Evolutionary conservation across 2,113 vertebrate species (phyloP).

Genomic region (Lepisosteus oculatus): DNA sequence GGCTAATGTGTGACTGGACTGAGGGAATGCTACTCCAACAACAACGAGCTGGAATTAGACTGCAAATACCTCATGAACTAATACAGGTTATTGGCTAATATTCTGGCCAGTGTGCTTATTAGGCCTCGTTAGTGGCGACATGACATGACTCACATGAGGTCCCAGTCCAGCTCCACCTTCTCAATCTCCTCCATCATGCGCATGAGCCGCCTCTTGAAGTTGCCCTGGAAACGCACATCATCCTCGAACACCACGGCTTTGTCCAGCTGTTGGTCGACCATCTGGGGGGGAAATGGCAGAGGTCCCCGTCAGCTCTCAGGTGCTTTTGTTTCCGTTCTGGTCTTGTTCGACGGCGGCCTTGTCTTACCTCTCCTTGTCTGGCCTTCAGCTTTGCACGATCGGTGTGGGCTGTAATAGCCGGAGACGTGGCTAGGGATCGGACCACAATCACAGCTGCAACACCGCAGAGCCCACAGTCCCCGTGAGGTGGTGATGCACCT

Average conservation of each 20-base stretch:
- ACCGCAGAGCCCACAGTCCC: too few species aligned
- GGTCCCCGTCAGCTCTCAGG: neutral
- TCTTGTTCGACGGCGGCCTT: neutral
- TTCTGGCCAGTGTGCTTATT: neutral
- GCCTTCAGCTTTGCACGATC: too few species aligned
- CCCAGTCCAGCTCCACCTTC: constrained; percentile 76
- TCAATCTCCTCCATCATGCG: constrained; percentile 79
- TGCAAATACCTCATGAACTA: too few species aligned
- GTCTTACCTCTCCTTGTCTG: too few species aligned
- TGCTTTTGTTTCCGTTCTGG: neutral
- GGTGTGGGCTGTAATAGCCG: too few species aligned
- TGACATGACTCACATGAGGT: constrained; percentile 79
- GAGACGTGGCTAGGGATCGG: too few species aligned
- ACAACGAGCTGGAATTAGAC: too few species aligned
- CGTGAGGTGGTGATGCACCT: too few species aligned
- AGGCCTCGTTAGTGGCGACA: neutral
- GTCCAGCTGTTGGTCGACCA: constrained; percentile 73
- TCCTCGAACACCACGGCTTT: constrained; percentile 83
- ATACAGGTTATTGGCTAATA: constrained; percentile 10
- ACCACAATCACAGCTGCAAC: too few species aligned
- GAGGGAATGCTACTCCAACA: too few species aligned
- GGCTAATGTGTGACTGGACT: too few species aligned
- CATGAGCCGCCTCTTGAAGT: constrained; percentile 77
- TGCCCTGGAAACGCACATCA: constrained; percentile 83
- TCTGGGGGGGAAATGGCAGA: constrained; percentile 50